Evolutionary conservation across 2,888 invertebrate genomes (phyloP).

Genomic region (Ectropis crepuscularia): DNA sequence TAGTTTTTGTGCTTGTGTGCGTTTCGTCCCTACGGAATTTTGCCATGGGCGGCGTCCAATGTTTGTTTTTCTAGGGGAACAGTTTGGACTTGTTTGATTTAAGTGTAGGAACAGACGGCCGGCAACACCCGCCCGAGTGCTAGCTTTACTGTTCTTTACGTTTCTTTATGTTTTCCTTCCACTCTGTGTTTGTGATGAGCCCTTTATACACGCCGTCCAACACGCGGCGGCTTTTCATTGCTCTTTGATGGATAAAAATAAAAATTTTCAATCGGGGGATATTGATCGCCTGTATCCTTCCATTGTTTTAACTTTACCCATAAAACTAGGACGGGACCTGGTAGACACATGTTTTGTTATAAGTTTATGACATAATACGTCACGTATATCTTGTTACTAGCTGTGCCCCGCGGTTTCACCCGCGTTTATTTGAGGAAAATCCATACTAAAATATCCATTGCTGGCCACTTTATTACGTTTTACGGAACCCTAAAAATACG

Average conservation of each 20-base stretch:
- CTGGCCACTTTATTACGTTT: too few species aligned
- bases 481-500: too few species aligned
- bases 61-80: slow-evolving; percentile 72
- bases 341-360: background rate
- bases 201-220: slow-evolving; percentile 31
- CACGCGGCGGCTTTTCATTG: slow-evolving; percentile 14
- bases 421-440: too few species aligned
- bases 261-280: slow-evolving; percentile 13
- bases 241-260: slow-evolving; percentile 11
- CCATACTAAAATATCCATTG: too few species aligned
- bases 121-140: slow-evolving; percentile 17
- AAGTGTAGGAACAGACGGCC: slow-evolving; percentile 49
- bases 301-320: background rate
- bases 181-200: slow-evolving; percentile 35
- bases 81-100: slow-evolving; percentile 70
- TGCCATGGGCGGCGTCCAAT: slow-evolving; percentile 48
- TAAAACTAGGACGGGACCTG: background rate
- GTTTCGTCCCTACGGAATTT: slow-evolving; percentile 45
- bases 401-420: too few species aligned
- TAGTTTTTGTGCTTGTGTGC: slow-evolving; percentile 5
- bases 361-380: background rate
- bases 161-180: slow-evolving; percentile 27
- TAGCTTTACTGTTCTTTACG: slow-evolving; percentile 26
- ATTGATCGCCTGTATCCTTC: slow-evolving; percentile 3
- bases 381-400: too few species aligned